Evolutionary conservation across 1,140 invertebrate genomes (phyloP).

Genomic region (Bathynomus jamesi): DNA sequence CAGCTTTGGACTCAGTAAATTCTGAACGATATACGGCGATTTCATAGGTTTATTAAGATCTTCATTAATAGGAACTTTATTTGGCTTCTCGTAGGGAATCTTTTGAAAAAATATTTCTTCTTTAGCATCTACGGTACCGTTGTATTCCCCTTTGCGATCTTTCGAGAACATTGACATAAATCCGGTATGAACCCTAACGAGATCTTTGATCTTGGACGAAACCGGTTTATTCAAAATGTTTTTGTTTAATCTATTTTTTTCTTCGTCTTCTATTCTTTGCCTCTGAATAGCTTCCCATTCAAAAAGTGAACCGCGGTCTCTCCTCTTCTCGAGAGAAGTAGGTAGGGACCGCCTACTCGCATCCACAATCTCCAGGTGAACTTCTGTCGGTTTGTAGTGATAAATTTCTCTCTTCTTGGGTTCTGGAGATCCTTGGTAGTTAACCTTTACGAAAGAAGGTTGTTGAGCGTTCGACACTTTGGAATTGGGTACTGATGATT

Average conservation of each 20-base stretch:
- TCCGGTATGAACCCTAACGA: constrained; percentile 31
- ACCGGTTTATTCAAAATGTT: constrained; percentile 28
- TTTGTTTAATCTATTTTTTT: constrained; percentile 31
- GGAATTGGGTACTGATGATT: no score
- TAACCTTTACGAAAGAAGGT: not conserved
- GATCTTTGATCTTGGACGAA: constrained; percentile 30
- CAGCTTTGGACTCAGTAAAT: not conserved
- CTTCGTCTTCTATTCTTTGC: constrained; percentile 32
- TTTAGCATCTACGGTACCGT: constrained; percentile 29
- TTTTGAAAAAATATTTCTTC: constrained; percentile 32
- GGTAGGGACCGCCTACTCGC: not conserved
- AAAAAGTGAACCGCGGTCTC: constrained; percentile 3
- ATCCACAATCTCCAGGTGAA: not conserved
- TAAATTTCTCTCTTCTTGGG: not conserved
- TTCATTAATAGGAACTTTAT: constrained; percentile 5
- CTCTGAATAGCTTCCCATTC: constrained; percentile 34
- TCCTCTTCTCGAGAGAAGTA: not conserved
- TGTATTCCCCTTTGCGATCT: constrained; percentile 30
- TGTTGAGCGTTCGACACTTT: not conserved
- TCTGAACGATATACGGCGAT: constrained; percentile 32
- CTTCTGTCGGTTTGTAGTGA: not conserved
- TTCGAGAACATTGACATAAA: constrained; percentile 29
- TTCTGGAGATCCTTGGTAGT: not conserved
- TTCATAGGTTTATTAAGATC: constrained; percentile 10
- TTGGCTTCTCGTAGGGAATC: constrained; percentile 7